Conservation (phyloP, 2,888 invertebrate genomes). For the Nemotelus nigrinus region DNA sequence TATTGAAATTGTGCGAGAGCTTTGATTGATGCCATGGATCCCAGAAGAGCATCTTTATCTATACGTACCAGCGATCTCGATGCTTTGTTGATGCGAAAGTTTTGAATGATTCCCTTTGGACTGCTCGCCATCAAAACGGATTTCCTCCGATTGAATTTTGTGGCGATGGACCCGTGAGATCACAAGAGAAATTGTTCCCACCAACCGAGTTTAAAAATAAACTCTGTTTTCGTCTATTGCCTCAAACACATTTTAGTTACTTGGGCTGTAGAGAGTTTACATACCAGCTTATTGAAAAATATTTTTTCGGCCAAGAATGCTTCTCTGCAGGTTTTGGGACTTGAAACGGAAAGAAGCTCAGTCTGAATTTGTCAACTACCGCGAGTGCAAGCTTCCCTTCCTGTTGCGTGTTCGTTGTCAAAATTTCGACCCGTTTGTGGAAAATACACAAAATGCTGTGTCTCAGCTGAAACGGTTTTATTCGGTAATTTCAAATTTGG, state of each 20-base stretch:
- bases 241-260: conserved; percentile 9
- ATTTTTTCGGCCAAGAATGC: conserved; percentile 16
- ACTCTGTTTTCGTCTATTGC: conserved; percentile 28
- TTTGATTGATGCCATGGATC: too few species aligned
- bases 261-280: conserved; percentile 27
- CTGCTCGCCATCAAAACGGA: too few species aligned
- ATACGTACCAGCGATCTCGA: too few species aligned
- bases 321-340: conserved; percentile 20
- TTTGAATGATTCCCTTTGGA: too few species aligned
- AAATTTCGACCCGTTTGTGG: background rate
- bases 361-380: conserved; percentile 45
- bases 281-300: conserved; percentile 31
- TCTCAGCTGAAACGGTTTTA: background rate
- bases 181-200: conserved; percentile 34
- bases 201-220: conserved; percentile 47
- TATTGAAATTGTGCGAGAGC: too few species aligned
- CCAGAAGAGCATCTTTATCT: too few species aligned
- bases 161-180: conserved; percentile 23
- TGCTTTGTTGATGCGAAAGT: too few species aligned
- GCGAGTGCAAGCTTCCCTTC: conserved; percentile 36
- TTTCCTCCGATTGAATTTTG: background rate
- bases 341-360: conserved; percentile 16
- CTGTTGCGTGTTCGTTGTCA: conserved; percentile 17
- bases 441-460: background rate
- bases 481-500: background rate